Evolutionary conservation across 2,888 invertebrate genomes (phyloP).

Genomic region (Lissocephala sabroskyi): DNA sequence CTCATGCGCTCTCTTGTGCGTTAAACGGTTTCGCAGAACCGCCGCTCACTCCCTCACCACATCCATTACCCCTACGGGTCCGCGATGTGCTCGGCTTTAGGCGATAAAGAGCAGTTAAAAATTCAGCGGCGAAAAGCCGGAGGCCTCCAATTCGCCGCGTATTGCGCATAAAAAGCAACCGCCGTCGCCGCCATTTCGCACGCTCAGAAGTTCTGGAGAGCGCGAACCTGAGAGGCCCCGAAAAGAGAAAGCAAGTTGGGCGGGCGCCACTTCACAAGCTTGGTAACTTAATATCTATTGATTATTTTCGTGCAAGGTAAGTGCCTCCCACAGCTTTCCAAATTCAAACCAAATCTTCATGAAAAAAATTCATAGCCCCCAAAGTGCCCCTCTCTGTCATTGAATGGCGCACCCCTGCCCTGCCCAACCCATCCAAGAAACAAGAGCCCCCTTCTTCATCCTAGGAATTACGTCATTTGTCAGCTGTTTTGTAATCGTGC

Average conservation of each 20-base stretch:
- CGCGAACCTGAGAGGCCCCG: too few relatives aligned
- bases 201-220: background rate
- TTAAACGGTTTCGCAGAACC: slow-evolving; percentile 8
- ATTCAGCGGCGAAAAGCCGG: slow-evolving; percentile 10
- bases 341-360: too few relatives aligned
- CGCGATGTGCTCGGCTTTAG: slow-evolving; percentile 4
- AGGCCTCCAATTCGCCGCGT: slow-evolving; percentile 9
- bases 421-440: slow-evolving; percentile 28
- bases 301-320: slow-evolving; percentile 34
- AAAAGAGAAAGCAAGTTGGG: background rate
- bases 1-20: slow-evolving; percentile 4
- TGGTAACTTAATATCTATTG: slow-evolving; percentile 53
- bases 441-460: too few relatives aligned
- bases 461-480: slow-evolving; percentile 70
- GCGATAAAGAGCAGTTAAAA: slow-evolving; percentile 9
- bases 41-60: background rate
- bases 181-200: background rate
- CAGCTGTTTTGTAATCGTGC: slow-evolving; percentile 65
- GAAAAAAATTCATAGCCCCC: too few relatives aligned
- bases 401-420: too few relatives aligned
- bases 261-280: background rate
- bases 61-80: background rate
- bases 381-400: too few relatives aligned
- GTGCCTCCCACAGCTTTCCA: too few relatives aligned
- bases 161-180: slow-evolving; percentile 17